Conservation (phyloP, 2,113 vertebrate species). For the Panthera tigris region DNA sequence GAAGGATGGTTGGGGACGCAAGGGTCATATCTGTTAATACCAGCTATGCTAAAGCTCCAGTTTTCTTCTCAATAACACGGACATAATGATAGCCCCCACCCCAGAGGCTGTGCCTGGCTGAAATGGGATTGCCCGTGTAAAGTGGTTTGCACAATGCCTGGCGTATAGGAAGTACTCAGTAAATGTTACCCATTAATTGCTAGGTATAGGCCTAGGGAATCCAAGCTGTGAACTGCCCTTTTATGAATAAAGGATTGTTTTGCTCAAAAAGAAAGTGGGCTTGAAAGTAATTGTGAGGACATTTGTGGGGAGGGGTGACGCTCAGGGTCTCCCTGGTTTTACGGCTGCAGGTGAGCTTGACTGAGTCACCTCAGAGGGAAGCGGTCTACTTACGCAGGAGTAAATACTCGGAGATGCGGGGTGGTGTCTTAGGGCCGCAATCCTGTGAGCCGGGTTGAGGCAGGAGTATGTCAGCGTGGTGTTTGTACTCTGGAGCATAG, state of each 20-base stretch:
- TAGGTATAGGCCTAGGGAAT: not conserved
- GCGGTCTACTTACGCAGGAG: not conserved
- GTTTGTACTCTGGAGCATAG: not conserved
- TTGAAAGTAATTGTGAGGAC: not conserved
- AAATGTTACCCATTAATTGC: not conserved
- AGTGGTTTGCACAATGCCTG: not conserved
- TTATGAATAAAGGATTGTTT: not conserved
- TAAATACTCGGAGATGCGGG: too few relatives aligned
- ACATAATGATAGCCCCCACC: not conserved
- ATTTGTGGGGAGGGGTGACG: not conserved
- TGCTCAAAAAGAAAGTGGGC: not conserved
- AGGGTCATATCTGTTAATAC: not conserved
- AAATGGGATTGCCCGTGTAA: not conserved
- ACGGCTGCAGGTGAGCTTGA: not conserved
- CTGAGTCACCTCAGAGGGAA: not conserved
- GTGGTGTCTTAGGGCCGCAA: not conserved
- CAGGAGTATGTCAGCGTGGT: not conserved
- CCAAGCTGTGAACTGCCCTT: not conserved
- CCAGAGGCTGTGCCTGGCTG: not conserved
- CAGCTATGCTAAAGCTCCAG: not conserved
- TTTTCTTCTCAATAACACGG: not conserved
- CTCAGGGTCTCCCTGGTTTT: not conserved
- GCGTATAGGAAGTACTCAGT: not conserved
- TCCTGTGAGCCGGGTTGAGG: not conserved
- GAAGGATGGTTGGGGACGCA: not conserved